phyloP scores from a whole-genome alignment of 2,797 vertebrate genomes.

The Coendou prehensilis region DNA sequence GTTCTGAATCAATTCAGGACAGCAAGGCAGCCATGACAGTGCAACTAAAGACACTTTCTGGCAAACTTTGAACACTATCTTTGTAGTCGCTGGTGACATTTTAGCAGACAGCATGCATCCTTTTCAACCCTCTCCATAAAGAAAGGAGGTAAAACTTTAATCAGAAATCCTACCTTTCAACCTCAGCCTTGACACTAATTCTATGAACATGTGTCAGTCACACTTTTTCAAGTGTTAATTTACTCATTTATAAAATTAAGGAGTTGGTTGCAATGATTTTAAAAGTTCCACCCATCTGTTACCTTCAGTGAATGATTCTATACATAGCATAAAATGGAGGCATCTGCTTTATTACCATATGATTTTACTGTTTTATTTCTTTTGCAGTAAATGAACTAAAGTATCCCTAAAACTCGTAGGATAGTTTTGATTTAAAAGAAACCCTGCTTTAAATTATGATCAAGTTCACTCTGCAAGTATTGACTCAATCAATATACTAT shows the following conservation, averaged over 20 bases:
- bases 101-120: neutral
- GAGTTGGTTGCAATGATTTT: neutral
- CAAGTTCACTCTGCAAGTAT: neutral
- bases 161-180: neutral
- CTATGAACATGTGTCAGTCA: neutral
- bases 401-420: neutral
- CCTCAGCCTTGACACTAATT: neutral
- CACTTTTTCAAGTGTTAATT: neutral
- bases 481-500: conserved; percentile 2
- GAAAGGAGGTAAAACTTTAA: neutral
- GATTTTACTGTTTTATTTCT: neutral
- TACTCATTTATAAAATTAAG: conserved; percentile 47
- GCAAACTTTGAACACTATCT: neutral
- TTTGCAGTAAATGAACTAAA: conserved; percentile 9
- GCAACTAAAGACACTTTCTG: neutral
- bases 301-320: neutral
- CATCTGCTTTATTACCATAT: neutral
- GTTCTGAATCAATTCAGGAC: neutral
- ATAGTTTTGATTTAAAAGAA: conserved; percentile 48
- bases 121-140: neutral
- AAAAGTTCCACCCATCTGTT: neutral
- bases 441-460: neutral
- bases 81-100: neutral
- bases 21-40: neutral
- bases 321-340: neutral